phyloP scores from a whole-genome alignment of 2,888 invertebrate species.

The Lypha dubia region DNA sequence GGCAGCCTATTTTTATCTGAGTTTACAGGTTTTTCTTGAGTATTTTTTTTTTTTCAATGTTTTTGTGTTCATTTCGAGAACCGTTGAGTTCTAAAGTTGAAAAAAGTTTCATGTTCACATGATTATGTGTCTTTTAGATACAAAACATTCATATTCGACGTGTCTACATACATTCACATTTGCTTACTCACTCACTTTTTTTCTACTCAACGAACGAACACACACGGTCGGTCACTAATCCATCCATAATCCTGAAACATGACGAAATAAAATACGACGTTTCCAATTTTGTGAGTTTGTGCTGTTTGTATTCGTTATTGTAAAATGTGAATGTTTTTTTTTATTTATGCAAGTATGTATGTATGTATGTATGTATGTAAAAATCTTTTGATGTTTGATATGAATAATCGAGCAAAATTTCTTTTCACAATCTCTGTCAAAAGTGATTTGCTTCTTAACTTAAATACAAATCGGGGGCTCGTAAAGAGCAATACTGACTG shows the following conservation, averaged over 20 bases:
- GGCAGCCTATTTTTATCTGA: constrained; percentile 53
- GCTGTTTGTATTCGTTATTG: constrained; percentile 34
- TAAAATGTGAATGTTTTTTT: constrained; percentile 27
- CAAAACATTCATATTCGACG: constrained; percentile 31
- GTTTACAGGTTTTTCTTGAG: constrained; percentile 46
- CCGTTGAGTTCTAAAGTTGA: constrained; percentile 62
- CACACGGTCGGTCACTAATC: constrained; percentile 77
- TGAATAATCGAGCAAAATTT: neutral
- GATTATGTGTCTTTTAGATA: constrained; percentile 55
- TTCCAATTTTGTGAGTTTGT: constrained; percentile 57
- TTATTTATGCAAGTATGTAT: neutral
- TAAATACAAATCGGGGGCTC: neutral
- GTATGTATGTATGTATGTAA: neutral
- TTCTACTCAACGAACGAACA: constrained; percentile 34
- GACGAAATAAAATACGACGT: constrained; percentile 82
- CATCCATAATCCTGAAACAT: constrained; percentile 81
- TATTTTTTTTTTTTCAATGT: constrained; percentile 8
- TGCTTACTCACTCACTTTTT: constrained; percentile 49
- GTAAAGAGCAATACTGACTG: neutral
- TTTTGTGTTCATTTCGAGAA: constrained; percentile 35
- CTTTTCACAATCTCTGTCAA: constrained; percentile 17
- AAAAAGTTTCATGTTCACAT: constrained; percentile 63
- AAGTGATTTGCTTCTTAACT: constrained; percentile 11
- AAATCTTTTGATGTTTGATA: constrained; percentile 1
- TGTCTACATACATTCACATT: constrained; percentile 29